A percentile compares a stretch with the other conserved stretches of the same genome.
Evolutionary conservation across 2,888 invertebrate species (phyloP).

Genomic region (Morpho helenor): DNA sequence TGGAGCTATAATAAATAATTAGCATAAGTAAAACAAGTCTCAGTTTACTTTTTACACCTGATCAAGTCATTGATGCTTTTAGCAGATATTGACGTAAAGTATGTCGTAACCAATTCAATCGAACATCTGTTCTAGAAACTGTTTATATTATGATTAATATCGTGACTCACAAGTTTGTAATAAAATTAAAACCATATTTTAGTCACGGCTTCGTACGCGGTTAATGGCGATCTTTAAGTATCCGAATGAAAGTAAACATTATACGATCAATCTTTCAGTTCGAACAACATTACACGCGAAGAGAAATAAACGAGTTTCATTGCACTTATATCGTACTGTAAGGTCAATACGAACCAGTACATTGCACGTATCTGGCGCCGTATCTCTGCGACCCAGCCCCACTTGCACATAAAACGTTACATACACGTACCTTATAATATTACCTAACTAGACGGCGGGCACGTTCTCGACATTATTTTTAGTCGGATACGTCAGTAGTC

Average conservation of each 20-base stretch:
- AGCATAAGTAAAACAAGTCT: background rate
- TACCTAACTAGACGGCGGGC: slow-evolving; percentile 10
- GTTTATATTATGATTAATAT: slow-evolving; percentile 21
- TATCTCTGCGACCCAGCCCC: slow-evolving; percentile 13
- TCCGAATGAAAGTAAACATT: background rate
- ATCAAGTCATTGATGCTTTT: background rate
- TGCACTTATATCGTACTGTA: slow-evolving; percentile 28
- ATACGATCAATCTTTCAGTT: background rate
- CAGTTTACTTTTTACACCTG: background rate
- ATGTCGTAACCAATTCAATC: slow-evolving; percentile 10
- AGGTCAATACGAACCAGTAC: slow-evolving; percentile 33
- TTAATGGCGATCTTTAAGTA: background rate
- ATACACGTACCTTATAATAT: slow-evolving; percentile 12
- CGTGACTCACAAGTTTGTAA: slow-evolving; percentile 19
- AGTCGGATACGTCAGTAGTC: slow-evolving; percentile 24
- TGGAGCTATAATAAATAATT: no score
- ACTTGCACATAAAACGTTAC: slow-evolving; percentile 15
- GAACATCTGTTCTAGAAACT: slow-evolving; percentile 26
- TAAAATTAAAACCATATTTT: slow-evolving; percentile 10
- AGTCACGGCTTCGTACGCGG: slow-evolving; percentile 5
- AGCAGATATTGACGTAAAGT: background rate
- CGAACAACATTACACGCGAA: background rate
- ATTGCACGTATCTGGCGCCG: slow-evolving; percentile 12
- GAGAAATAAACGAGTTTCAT: slow-evolving; percentile 20
- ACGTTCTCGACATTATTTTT: slow-evolving; percentile 14